phyloP scores from a whole-genome alignment of 2,888 invertebrate genomes.

The Drosophila buzzatii region DNA sequence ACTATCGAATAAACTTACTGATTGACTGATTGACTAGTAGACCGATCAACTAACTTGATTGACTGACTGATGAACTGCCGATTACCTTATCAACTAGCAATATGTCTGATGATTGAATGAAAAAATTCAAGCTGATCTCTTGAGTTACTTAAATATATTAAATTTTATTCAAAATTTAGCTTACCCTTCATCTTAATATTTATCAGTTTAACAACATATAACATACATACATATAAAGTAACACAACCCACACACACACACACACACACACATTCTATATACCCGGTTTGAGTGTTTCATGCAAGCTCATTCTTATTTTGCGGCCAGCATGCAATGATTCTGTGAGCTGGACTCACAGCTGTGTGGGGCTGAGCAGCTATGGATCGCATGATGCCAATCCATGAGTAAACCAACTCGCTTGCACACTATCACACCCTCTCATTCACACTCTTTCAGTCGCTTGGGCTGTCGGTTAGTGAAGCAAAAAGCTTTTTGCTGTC shows the following conservation, averaged over 20 bases:
- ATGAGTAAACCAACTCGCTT: constrained; percentile 3
- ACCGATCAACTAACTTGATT: too few relatives aligned
- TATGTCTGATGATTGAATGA: neutral
- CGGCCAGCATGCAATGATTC: constrained; percentile 38
- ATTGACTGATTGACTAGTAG: too few relatives aligned
- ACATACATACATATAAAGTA: neutral
- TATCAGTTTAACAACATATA: neutral
- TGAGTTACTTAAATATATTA: neutral
- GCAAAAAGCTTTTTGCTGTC: constrained; percentile 61
- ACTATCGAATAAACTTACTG: too few relatives aligned
- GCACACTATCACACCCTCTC: neutral
- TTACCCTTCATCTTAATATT: neutral
- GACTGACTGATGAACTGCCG: neutral
- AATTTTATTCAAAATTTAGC: neutral
- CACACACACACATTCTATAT: constrained; percentile 17
- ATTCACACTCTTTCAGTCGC: constrained; percentile 1
- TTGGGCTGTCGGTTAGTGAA: constrained; percentile 16
- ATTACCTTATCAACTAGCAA: neutral
- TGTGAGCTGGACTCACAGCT: constrained; percentile 19
- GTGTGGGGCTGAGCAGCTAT: constrained; percentile 20
- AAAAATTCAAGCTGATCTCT: too few relatives aligned
- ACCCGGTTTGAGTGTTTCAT: constrained; percentile 5
- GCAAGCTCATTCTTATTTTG: constrained; percentile 14
- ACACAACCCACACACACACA: neutral
- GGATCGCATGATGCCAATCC: constrained; percentile 69